Evolutionary conservation across 2,888 invertebrate species (phyloP).

Genomic region (Sinelater perroti): DNA sequence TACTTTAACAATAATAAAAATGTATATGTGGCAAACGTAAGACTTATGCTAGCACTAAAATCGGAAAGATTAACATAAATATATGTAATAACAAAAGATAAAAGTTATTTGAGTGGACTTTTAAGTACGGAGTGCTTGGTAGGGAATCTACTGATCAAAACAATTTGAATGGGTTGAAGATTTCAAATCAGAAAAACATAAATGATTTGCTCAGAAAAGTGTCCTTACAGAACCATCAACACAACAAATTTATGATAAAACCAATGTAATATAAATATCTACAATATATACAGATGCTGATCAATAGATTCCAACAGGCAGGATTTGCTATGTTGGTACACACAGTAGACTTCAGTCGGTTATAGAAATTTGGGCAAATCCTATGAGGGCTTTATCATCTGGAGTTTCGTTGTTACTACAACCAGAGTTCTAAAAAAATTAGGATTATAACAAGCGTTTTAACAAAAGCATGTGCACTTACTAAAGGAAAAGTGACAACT

Average conservation of each 20-base stretch:
- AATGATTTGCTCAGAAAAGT: no score
- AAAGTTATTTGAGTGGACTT: conserved; percentile 23
- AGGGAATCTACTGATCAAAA: conserved; percentile 35
- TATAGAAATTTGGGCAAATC: conserved; percentile 97
- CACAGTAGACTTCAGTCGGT: conserved; percentile 69
- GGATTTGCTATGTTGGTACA: conserved; percentile 23
- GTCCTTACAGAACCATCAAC: background rate
- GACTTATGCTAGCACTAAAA: conserved; percentile 11
- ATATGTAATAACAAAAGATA: conserved; percentile 13
- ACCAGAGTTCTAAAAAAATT: conserved; percentile 68
- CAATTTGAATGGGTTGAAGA: conserved; percentile 11
- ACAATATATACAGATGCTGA: conserved; percentile 22
- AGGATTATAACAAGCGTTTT: background rate
- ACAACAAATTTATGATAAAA: conserved; percentile 21
- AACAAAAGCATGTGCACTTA: conserved; percentile 61
- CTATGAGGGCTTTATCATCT: conserved; percentile 94
- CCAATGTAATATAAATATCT: conserved; percentile 6
- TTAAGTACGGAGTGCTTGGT: conserved; percentile 36
- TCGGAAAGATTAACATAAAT: conserved; percentile 21
- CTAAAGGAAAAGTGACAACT: conserved; percentile 89
- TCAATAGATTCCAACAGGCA: conserved; percentile 35
- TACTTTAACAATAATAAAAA: no score
- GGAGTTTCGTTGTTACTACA: conserved; percentile 79
- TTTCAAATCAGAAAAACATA: background rate
- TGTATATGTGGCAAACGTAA: conserved; percentile 12